Percentiles rank a stretch among this genome's conserved stretches.
phyloP scores from a whole-genome alignment of 1,140 invertebrate species.

The Scaptomyza pallida region DNA sequence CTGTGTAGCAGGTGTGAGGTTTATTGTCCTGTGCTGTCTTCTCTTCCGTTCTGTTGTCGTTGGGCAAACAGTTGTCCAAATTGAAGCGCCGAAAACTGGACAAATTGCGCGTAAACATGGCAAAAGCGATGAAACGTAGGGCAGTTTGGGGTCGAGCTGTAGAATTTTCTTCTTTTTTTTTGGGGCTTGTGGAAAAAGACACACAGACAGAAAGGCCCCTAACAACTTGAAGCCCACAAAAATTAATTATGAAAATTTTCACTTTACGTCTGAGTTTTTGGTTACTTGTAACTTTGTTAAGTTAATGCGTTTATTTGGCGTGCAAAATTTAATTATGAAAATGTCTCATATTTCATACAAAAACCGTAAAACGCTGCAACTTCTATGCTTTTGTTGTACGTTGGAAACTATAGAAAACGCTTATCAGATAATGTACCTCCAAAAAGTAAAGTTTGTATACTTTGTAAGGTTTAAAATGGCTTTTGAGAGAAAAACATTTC shows the following conservation, averaged over 20 bases:
- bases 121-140: conserved; percentile 6
- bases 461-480: neutral
- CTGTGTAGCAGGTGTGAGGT: conserved; percentile 26
- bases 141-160: neutral
- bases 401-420: neutral
- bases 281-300: conserved; percentile 60
- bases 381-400: neutral
- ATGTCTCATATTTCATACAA: conserved; percentile 43
- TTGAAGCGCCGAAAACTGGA: conserved; percentile 47
- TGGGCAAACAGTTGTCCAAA: conserved; percentile 35
- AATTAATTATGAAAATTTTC: conserved; percentile 78
- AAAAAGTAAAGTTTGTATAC: neutral
- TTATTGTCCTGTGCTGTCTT: conserved; percentile 9
- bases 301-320: conserved; percentile 67
- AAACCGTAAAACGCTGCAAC: conserved; percentile 30
- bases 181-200: neutral
- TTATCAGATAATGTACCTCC: neutral
- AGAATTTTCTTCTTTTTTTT: too few relatives aligned
- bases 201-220: neutral
- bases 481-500: too few relatives aligned
- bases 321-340: conserved; percentile 66
- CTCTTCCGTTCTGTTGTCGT: conserved; percentile 8
- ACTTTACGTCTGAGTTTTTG: conserved; percentile 61
- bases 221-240: conserved; percentile 43
- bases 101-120: conserved; percentile 65